Base-by-base conservation (phyloP, 1,140 invertebrate species). In the Coptotermes formosanus region DNA sequence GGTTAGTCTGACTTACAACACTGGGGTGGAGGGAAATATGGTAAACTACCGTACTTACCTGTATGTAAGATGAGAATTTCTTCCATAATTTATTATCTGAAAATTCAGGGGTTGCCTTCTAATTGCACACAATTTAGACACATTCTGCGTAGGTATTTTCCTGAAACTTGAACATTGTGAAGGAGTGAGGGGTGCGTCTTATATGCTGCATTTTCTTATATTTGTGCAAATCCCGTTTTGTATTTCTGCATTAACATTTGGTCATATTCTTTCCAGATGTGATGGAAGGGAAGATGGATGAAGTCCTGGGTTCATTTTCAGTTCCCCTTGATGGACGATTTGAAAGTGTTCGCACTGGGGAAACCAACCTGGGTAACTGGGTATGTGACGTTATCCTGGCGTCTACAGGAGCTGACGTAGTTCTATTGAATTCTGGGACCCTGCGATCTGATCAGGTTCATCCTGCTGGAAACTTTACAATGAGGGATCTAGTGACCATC, bases 351-450 rank as follows among this genome's bases (percentile, higher is more conserved):
- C 91, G 97, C 75, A 96, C 96, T 0, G 90, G 92, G 87, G 97
- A 98, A 92, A 96, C 96, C 14, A 98, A 98, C 92, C 92, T 98
- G 86, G 97, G 97, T 84, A 97, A 98, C 91, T 98, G 97, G 94
- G 94, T 97, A 75, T 96, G 96, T 89, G 97, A 98, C 90, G 95
- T 98, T 55, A 94, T 98, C 86, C 89, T 98, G 85, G 95, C 96
- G 0, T 94, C 96, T 19, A 96, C 96, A 7, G 95, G 95, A 25
- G 95, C 96, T 44, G 97, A 98, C 90, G 91, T 97, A 23, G 96
- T 97, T 21, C 89, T 98, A 4, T 91, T 98, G 23, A 98, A 98
- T 91, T 97, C 96, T 30, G 97, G 97, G 59, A 98, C 97, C 55
- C 93, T 97, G 86, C 91, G 96, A 85, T 96, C 95, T 85, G 96